Conservation (phyloP, 1,140 invertebrate species). For the Diabrotica virgifera region DNA sequence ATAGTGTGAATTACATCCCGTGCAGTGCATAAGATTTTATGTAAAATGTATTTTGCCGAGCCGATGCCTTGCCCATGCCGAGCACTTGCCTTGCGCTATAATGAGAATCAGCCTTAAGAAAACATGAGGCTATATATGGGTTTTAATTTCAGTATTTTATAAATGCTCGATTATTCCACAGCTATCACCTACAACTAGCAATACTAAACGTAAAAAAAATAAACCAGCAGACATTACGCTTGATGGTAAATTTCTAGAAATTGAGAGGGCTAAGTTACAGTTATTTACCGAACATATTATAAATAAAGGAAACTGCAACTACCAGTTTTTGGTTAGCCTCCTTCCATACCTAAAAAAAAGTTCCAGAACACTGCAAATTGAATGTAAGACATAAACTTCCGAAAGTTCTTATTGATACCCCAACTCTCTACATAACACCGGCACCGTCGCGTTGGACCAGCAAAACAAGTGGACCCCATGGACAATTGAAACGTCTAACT, state of each 20-base stretch:
- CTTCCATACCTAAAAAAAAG: background rate
- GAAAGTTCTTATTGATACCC: too few species aligned
- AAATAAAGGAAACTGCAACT: background rate
- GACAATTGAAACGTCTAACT: background rate
- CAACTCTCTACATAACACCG: too few species aligned
- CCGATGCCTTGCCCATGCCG: too few species aligned
- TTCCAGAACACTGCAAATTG: background rate
- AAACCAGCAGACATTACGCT: background rate
- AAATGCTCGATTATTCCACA: too few species aligned
- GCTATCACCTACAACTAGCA: constrained; percentile 11
- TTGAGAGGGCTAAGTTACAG: background rate
- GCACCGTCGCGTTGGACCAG: too few species aligned
- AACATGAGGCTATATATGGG: too few species aligned
- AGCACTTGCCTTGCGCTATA: too few species aligned
- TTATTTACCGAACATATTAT: background rate
- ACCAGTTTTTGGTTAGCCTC: background rate
- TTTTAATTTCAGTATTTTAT: too few species aligned
- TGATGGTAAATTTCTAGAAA: constrained; percentile 1
- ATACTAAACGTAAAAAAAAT: background rate
- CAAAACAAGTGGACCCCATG: background rate
- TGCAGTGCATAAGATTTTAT: too few species aligned
- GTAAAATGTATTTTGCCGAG: too few species aligned
- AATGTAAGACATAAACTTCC: background rate
- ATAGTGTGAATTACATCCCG: too few species aligned
- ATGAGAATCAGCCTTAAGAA: too few species aligned